Conservation (phyloP, 2,797 vertebrate species). For the Hoplostethus atlanticus region DNA sequence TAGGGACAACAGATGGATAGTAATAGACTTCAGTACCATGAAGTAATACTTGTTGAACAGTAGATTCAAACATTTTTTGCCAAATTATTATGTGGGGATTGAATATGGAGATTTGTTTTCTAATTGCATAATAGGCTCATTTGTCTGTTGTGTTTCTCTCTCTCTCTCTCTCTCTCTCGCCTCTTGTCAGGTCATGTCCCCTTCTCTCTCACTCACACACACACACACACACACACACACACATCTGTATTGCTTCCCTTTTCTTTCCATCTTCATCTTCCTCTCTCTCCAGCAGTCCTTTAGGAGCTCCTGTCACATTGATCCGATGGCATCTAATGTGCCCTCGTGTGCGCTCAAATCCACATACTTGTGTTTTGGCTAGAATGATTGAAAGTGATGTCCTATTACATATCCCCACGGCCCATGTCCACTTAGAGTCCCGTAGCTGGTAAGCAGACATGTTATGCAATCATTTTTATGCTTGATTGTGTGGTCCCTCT, state of each 20-base stretch:
- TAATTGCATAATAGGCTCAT: slow-evolving; percentile 20
- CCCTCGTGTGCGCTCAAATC: not conserved
- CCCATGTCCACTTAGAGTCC: slow-evolving; percentile 29
- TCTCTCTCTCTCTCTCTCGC: not conserved
- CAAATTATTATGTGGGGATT: slow-evolving; percentile 2
- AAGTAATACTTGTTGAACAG: slow-evolving; percentile 3
- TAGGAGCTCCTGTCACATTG: not conserved
- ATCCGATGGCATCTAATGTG: not conserved
- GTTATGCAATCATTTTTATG: slow-evolving; percentile 24
- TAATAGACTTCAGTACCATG: slow-evolving; percentile 3
- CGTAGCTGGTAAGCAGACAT: slow-evolving; percentile 22
- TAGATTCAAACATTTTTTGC: slow-evolving; percentile 3
- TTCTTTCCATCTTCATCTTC: not conserved
- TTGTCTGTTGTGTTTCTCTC: slow-evolving; percentile 1
- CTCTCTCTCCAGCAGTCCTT: not conserved
- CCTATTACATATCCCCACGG: slow-evolving; percentile 13
- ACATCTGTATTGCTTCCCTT: not conserved
- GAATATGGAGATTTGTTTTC: slow-evolving; percentile 5
- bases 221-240: too few relatives aligned
- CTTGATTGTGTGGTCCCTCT: slow-evolving; percentile 28
- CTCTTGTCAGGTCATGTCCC: not conserved
- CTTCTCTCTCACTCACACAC: not conserved
- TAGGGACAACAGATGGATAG: slow-evolving; percentile 28
- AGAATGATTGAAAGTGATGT: slow-evolving; percentile 16
- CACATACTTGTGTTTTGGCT: not conserved